phyloP scores from a whole-genome alignment of 2,888 invertebrate species.

The Catotricha subobsoleta region DNA sequence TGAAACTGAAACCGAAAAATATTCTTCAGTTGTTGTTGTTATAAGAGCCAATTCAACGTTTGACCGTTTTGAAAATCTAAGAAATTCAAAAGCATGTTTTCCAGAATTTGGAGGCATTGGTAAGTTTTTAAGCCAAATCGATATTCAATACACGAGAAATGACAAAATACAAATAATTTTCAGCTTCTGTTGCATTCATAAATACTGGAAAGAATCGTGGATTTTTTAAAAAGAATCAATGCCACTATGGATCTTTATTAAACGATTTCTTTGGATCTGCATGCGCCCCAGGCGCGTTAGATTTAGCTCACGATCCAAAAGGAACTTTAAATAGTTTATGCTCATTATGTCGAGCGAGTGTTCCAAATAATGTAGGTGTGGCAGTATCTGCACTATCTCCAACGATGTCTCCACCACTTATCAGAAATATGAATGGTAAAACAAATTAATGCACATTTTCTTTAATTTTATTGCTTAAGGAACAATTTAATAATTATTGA shows the following conservation, averaged over 20 bases:
- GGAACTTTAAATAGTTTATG: constrained; percentile 21
- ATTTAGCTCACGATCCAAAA: constrained; percentile 30
- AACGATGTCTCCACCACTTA: background rate
- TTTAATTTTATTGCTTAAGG: too few relatives aligned
- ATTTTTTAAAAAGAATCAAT: constrained; percentile 30
- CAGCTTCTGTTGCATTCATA: constrained; percentile 44
- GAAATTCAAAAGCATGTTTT: constrained; percentile 40
- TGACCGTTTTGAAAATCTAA: constrained; percentile 36
- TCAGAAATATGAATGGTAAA: too few relatives aligned
- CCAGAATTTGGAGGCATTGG: constrained; percentile 48
- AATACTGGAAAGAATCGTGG: constrained; percentile 33
- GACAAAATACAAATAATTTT: constrained; percentile 3
- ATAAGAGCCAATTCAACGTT: constrained; percentile 30
- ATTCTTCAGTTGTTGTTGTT: constrained; percentile 37
- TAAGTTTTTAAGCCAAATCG: constrained; percentile 20
- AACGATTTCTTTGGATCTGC: constrained; percentile 37
- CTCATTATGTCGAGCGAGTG: constrained; percentile 14
- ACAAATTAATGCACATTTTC: too few relatives aligned
- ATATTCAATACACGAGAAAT: too few relatives aligned
- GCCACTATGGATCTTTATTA: constrained; percentile 38
- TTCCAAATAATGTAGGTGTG: background rate
- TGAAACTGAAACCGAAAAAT: constrained; percentile 33
- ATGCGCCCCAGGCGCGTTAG: constrained; percentile 43
- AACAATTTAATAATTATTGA: background rate
- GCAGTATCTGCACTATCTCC: background rate